phyloP scores from a whole-genome alignment of 2,888 invertebrate genomes.

The Lepidocyrtoides sp. region DNA sequence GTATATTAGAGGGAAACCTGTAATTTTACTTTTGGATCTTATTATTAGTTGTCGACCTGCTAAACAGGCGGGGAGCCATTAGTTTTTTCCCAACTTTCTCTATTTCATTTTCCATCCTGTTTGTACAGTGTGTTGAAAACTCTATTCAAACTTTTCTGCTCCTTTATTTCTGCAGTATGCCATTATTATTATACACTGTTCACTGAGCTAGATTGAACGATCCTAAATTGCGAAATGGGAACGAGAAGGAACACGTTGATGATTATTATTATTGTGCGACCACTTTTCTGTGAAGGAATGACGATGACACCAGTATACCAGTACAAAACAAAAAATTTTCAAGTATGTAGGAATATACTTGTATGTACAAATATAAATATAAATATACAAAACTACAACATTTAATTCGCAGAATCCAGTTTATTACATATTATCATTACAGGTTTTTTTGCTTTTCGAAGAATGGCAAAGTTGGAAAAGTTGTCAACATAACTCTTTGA shows the following conservation, averaged over 20 bases:
- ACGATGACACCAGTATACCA: not conserved
- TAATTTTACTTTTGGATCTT: constrained; percentile 18
- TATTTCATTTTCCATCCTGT: not conserved
- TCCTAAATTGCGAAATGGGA: not conserved
- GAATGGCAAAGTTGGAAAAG: too few species aligned
- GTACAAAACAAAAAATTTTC: not conserved
- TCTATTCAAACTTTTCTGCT: not conserved
- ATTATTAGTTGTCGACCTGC: not conserved
- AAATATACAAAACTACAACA: too few species aligned
- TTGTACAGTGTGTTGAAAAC: not conserved
- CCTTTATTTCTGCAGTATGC: not conserved
- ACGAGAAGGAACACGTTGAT: not conserved
- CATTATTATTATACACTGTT: not conserved
- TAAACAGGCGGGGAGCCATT: constrained; percentile 21
- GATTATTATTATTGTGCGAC: not conserved
- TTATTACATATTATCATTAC: too few species aligned
- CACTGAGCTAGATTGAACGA: not conserved
- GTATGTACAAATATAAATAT: too few species aligned
- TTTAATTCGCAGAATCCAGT: too few species aligned
- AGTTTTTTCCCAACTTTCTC: constrained; percentile 20
- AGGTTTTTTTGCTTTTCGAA: too few species aligned
- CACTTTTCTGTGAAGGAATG: not conserved
- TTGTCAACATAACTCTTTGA: too few species aligned
- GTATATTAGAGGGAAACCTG: constrained; percentile 25
- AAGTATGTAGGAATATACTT: too few species aligned